Conservation (phyloP, 1,140 invertebrate genomes). For the Pectinophora gossypiella region DNA sequence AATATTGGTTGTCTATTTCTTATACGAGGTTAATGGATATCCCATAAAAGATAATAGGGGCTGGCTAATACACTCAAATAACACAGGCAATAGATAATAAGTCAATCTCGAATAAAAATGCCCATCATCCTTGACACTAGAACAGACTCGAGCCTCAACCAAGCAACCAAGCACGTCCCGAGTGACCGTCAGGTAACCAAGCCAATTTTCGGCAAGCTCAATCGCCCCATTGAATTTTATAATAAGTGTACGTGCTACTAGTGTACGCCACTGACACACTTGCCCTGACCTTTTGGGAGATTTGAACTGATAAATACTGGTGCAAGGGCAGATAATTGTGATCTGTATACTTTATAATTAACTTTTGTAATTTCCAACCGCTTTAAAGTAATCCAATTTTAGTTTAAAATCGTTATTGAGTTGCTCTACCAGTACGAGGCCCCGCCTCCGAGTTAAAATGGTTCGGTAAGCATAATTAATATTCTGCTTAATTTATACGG, state of each 20-base stretch:
- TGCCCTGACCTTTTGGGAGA: slow-evolving; percentile 33
- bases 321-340: slow-evolving; percentile 28
- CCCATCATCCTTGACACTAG: not conserved
- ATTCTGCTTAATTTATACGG: too few relatives aligned
- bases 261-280: slow-evolving; percentile 27
- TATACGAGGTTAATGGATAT: too few relatives aligned
- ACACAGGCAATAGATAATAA: too few relatives aligned
- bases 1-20: too few relatives aligned
- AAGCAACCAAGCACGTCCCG: not conserved
- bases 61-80: too few relatives aligned
- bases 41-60: too few relatives aligned
- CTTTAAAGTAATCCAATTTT: not conserved
- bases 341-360: slow-evolving; percentile 15
- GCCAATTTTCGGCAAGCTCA: not conserved
- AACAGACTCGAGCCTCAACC: not conserved
- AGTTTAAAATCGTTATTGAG: too few relatives aligned
- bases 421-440: too few relatives aligned
- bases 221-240: too few relatives aligned
- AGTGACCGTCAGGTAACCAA: not conserved
- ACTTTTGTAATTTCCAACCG: not conserved
- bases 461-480: too few relatives aligned
- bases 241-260: not conserved
- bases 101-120: not conserved
- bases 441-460: too few relatives aligned
- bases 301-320: slow-evolving; percentile 6